Evolutionary conservation across 2,888 invertebrate genomes (phyloP).

Genomic region (Rhabditophanes sp.): DNA sequence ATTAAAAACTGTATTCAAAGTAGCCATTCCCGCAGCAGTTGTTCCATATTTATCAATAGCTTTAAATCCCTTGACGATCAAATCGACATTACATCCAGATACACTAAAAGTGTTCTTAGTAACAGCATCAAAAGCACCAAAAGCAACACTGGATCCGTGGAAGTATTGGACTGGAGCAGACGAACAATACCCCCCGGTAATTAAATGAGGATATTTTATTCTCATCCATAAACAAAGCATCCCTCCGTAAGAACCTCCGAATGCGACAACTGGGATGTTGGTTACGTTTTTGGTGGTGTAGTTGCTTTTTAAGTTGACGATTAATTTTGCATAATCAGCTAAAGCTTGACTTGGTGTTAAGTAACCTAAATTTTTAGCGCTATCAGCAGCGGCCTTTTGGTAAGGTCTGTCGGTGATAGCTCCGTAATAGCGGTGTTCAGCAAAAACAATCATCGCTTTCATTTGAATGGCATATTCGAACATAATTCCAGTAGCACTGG

Average conservation of each 20-base stretch:
- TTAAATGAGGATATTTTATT: slow-evolving; percentile 78
- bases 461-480: slow-evolving; percentile 68
- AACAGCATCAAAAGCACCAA: slow-evolving; percentile 48
- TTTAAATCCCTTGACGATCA: slow-evolving; percentile 64
- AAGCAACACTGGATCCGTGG: slow-evolving; percentile 46
- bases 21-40: slow-evolving; percentile 48
- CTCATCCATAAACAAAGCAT: slow-evolving; percentile 89
- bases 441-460: slow-evolving; percentile 67
- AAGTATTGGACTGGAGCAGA: slow-evolving; percentile 85
- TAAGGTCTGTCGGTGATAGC: slow-evolving; percentile 70
- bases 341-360: slow-evolving; percentile 75
- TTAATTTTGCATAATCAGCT: slow-evolving; percentile 71
- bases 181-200: slow-evolving; percentile 57
- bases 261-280: slow-evolving; percentile 61
- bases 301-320: slow-evolving; percentile 54
- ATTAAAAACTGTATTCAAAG: slow-evolving; percentile 4
- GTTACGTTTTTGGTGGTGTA: slow-evolving; percentile 7
- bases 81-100: slow-evolving; percentile 50
- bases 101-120: slow-evolving; percentile 59
- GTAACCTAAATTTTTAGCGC: slow-evolving; percentile 49
- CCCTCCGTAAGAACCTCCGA: slow-evolving; percentile 80
- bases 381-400: slow-evolving; percentile 50
- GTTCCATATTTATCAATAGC: slow-evolving; percentile 51
- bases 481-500: slow-evolving; percentile 59
- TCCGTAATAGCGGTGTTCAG: slow-evolving; percentile 93